Evolutionary conservation across 2,797 vertebrate species (phyloP).

Genomic region (Fistularia commersonii): DNA sequence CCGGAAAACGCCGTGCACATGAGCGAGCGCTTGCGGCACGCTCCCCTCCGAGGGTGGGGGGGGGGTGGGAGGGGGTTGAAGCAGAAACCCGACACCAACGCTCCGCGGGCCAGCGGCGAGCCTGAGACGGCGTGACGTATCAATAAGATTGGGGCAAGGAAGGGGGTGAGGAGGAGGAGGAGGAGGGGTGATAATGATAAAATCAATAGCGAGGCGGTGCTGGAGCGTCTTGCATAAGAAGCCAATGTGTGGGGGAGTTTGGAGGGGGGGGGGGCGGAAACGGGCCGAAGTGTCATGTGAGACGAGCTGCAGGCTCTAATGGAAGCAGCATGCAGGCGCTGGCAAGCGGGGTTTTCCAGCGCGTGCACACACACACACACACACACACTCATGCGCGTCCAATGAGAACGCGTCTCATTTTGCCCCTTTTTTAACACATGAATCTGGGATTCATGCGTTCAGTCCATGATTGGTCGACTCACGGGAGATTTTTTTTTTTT

Average conservation of each 20-base stretch:
- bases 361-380: conserved; percentile 5
- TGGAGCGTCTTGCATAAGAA: conserved; percentile 17
- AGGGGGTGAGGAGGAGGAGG: neutral
- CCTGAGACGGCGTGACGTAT: conserved; percentile 54
- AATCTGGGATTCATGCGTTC: too few relatives aligned
- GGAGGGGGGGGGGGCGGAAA: too few relatives aligned
- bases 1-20: too few relatives aligned
- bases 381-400: conserved; percentile 4
- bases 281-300: conserved; percentile 3
- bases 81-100: conserved; percentile 59
- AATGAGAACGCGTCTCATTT: too few relatives aligned
- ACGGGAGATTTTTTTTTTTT: too few relatives aligned
- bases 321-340: conserved; percentile 16
- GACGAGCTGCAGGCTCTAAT: conserved; percentile 42
- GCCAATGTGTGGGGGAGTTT: neutral
- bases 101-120: conserved; percentile 39
- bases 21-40: too few relatives aligned
- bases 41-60: too few relatives aligned
- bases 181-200: conserved; percentile 35
- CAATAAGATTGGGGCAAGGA: conserved; percentile 35
- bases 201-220: conserved; percentile 48
- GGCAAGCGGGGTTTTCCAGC: conserved; percentile 20
- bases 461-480: too few relatives aligned
- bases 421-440: too few relatives aligned
- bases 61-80: conserved; percentile 27